phyloP scores from a whole-genome alignment of 2,113 vertebrate genomes.

The Callaeas wilsoni region DNA sequence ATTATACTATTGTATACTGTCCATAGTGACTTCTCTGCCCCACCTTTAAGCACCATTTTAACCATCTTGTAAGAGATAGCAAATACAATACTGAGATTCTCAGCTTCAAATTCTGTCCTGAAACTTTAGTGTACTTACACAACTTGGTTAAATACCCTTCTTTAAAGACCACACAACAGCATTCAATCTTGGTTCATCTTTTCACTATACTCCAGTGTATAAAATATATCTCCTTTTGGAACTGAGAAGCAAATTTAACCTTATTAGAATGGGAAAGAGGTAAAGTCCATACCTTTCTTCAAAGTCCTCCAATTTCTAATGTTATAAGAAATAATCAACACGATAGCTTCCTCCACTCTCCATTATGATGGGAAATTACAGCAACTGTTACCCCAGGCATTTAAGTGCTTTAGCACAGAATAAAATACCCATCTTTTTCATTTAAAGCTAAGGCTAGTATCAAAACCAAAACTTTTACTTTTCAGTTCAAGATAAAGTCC shows the following conservation, averaged over 20 bases:
- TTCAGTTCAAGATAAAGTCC: background rate
- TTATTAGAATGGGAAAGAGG: background rate
- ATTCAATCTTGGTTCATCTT: background rate
- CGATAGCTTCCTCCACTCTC: background rate
- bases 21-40: background rate
- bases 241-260: background rate
- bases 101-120: background rate
- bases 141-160: background rate
- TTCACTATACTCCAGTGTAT: background rate
- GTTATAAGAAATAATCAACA: background rate
- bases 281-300: background rate
- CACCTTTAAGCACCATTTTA: background rate
- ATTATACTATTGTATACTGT: background rate
- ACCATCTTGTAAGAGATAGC: background rate
- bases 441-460: background rate
- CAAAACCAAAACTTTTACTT: background rate
- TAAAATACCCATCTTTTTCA: background rate
- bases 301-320: background rate
- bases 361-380: background rate
- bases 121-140: background rate
- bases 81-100: background rate
- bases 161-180: background rate
- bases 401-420: background rate
- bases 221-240: background rate
- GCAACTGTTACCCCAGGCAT: background rate